phyloP scores from a whole-genome alignment of 2,113 vertebrate species.

The Corythornis madagascariensis region DNA sequence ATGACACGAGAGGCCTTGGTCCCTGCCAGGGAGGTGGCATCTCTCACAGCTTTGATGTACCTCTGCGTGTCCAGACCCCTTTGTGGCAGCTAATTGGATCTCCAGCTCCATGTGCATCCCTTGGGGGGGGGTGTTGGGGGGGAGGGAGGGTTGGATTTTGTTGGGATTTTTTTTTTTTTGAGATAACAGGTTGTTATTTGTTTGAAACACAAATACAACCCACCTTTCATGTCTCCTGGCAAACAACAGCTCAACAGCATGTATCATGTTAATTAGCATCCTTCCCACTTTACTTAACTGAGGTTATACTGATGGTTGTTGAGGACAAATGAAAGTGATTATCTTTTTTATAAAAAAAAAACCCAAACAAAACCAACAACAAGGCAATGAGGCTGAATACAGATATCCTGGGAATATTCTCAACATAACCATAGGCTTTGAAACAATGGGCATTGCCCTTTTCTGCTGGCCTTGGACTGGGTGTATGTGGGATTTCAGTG shows the following conservation, averaged over 20 bases:
- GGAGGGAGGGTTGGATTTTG: too few relatives aligned
- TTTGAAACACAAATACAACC: not conserved
- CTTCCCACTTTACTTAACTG: not conserved
- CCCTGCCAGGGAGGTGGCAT: not conserved
- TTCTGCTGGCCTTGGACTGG: not conserved
- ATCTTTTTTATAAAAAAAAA: not conserved
- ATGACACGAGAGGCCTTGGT: not conserved
- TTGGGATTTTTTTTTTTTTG: not conserved
- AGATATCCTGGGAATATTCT: not conserved
- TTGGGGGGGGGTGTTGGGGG: not conserved
- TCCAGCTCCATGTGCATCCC: not conserved
- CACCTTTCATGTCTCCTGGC: not conserved
- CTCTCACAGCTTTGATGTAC: conserved; percentile 11
- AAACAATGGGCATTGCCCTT: not conserved
- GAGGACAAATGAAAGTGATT: conserved; percentile 13
- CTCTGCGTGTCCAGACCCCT: not conserved
- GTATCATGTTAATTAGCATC: not conserved
- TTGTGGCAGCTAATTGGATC: conserved; percentile 37
- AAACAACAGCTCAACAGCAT: not conserved
- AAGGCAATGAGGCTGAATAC: not conserved
- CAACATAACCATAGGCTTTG: not conserved
- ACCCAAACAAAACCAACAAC: too few relatives aligned
- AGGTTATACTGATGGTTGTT: not conserved
- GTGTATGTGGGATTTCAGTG: not conserved
- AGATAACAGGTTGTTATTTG: conserved; percentile 25